These are phyloP conservation scores for Poicephalus meyeri DNA, from an alignment of 2,113 vertebrate genomes.

Conservation along the genomic window DNA sequence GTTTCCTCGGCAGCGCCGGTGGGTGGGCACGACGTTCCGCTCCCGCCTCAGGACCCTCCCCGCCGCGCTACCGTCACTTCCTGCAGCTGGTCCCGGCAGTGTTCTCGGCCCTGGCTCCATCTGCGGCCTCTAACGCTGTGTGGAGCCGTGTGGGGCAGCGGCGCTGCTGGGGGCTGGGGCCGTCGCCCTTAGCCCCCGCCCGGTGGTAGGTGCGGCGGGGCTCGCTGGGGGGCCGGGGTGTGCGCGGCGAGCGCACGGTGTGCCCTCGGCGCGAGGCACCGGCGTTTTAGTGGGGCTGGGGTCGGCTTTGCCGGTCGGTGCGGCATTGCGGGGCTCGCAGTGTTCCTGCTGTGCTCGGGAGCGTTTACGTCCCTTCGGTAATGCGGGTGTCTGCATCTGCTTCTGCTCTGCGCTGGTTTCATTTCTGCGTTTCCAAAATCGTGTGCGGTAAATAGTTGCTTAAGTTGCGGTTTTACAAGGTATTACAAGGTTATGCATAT, in stretches of 20 bases:
- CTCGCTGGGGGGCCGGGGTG: background rate
- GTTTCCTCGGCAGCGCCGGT: accelerated
- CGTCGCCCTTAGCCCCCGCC: background rate
- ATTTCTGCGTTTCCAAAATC: background rate
- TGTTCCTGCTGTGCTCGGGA: background rate
- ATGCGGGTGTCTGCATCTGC: accelerated
- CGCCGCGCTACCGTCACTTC: constrained; percentile 69
- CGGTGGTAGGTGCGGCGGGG: background rate
- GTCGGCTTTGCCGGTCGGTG: background rate
- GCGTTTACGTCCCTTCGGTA: background rate
- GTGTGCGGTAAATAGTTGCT: background rate
- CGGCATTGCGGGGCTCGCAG: background rate
- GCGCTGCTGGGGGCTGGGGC: background rate
- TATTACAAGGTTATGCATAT: background rate
- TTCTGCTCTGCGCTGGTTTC: background rate
- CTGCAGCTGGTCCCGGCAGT: constrained; percentile 71
- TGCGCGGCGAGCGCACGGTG: background rate
- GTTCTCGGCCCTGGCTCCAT: background rate
- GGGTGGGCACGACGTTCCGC: background rate
- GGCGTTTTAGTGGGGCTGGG: background rate
- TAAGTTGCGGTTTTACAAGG: background rate
- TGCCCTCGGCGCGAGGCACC: no score
- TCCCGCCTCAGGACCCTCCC: background rate
- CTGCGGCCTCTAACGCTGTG: background rate
- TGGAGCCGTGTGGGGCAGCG: background rate